These are phyloP conservation scores for Dione vanillae DNA, from an alignment of 2,888 invertebrate genomes.

Conservation along the genomic window DNA sequence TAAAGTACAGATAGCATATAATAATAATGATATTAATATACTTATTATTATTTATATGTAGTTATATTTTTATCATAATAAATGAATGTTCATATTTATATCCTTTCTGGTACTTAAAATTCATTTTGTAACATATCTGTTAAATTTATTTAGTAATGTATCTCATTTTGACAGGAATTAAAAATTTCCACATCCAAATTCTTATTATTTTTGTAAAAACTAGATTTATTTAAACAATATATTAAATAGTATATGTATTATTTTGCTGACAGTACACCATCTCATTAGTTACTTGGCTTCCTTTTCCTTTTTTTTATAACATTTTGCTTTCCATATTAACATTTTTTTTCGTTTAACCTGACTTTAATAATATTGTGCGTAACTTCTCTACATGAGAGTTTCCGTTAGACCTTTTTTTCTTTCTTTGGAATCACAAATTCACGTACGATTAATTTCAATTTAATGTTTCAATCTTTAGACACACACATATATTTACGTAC, in stretches of 20 bases:
- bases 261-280: constrained; percentile 15
- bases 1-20: constrained; percentile 54
- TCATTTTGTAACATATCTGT: too few species aligned
- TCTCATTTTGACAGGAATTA: too few species aligned
- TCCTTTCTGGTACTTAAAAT: too few species aligned
- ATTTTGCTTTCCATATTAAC: constrained; percentile 15
- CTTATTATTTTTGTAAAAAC: too few species aligned
- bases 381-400: not conserved
- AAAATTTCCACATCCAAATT: too few species aligned
- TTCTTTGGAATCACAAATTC: constrained; percentile 14
- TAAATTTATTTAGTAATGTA: too few species aligned
- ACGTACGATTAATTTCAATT: not conserved
- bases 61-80: too few species aligned
- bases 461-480: too few species aligned
- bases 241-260: constrained; percentile 23
- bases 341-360: constrained; percentile 1
- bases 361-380: constrained; percentile 17
- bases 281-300: constrained; percentile 15
- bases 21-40: too few species aligned
- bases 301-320: not conserved
- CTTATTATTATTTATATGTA: too few species aligned
- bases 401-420: not conserved
- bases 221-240: not conserved
- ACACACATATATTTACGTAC: too few species aligned
- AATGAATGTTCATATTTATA: too few species aligned